Evolutionary conservation across 1,140 invertebrate species (phyloP).

Genomic region (Bombus huntii): DNA sequence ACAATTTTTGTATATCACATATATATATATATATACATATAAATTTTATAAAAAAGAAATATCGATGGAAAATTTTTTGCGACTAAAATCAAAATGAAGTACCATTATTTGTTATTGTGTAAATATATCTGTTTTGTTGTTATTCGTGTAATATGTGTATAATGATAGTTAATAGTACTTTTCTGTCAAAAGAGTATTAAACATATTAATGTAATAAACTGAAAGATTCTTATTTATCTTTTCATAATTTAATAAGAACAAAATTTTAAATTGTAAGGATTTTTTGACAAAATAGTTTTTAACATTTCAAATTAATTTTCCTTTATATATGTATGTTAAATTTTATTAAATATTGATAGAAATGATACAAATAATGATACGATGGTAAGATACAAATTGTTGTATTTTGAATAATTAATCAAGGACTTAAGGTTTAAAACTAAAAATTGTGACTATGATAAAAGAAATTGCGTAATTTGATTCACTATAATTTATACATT

Average conservation of each 20-base stretch:
- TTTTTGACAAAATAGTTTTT: not conserved
- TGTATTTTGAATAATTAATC: not conserved
- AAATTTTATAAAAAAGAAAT: constrained; percentile 21
- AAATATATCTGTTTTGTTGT: constrained; percentile 45
- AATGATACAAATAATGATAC: not conserved
- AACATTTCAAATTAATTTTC: not conserved
- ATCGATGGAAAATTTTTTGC: constrained; percentile 1
- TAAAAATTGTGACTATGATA: not conserved
- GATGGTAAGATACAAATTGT: not conserved
- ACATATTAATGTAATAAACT: constrained; percentile 24
- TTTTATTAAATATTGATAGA: not conserved
- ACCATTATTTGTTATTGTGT: constrained; percentile 43
- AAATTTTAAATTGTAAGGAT: not conserved
- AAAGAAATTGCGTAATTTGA: not conserved
- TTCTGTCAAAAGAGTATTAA: constrained; percentile 29
- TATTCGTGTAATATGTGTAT: constrained; percentile 39
- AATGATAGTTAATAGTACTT: constrained; percentile 41
- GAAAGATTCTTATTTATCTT: constrained; percentile 17
- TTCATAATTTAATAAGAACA: not conserved
- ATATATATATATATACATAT: not conserved
- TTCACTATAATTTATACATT: constrained; percentile 1
- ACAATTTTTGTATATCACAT: constrained; percentile 16
- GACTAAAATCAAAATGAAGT: constrained; percentile 4
- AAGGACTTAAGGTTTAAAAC: constrained; percentile 8
- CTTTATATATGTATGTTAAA: not conserved